A percentile compares a stretch with the other conserved stretches of the same genome.
Conservation (phyloP, 2,888 invertebrate genomes). For the Heliothis peltigera region DNA sequence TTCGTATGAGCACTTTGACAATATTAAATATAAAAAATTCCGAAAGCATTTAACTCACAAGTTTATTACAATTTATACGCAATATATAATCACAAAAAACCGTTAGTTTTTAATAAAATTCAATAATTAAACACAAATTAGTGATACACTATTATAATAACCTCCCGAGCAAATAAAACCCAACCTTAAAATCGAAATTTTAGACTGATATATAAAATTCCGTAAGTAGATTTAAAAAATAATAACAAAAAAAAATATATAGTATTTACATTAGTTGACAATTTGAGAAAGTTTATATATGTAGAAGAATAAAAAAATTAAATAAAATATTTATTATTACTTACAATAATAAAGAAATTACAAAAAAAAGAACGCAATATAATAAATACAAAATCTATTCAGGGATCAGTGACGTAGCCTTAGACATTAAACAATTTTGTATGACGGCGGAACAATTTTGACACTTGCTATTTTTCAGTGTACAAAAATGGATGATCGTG, state of each 20-base stretch:
- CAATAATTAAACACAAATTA: conserved; percentile 77
- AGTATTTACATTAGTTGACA: conserved; percentile 90
- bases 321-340: conserved; percentile 73
- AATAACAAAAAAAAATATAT: conserved; percentile 76
- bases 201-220: conserved; percentile 89
- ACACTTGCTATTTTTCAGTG: conserved; percentile 76
- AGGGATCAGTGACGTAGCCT: conserved; percentile 88
- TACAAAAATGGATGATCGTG: conserved; percentile 75
- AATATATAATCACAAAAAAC: conserved; percentile 82
- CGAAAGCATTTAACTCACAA: conserved; percentile 68
- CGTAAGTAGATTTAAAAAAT: conserved; percentile 75
- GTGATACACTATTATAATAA: conserved; percentile 70
- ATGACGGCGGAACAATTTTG: conserved; percentile 85
- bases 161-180: conserved; percentile 83
- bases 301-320: conserved; percentile 64
- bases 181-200: conserved; percentile 88
- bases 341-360: conserved; percentile 22
- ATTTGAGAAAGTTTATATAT: conserved; percentile 89
- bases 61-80: conserved; percentile 79
- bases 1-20: conserved; percentile 80
- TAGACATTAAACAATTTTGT: conserved; percentile 78
- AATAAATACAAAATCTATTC: conserved; percentile 76
- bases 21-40: conserved; percentile 67
- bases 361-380: conserved; percentile 69
- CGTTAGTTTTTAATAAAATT: conserved; percentile 73